Percentiles rank a stretch among this genome's conserved stretches.
Conservation (phyloP, 2,888 invertebrate species). For the Eupelmus urozonus region DNA sequence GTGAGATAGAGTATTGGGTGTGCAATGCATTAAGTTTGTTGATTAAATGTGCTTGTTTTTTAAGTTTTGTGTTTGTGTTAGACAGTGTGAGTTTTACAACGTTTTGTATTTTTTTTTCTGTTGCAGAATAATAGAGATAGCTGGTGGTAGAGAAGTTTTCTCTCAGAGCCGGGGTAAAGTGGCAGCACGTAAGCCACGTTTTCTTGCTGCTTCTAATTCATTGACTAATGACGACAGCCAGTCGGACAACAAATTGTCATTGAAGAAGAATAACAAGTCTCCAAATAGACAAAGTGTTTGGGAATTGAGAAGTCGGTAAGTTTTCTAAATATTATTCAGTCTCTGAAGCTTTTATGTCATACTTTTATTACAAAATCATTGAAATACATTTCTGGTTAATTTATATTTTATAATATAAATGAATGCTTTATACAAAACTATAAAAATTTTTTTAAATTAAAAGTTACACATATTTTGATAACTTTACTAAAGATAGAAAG, state of each 20-base stretch:
- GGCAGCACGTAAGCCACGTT: slow-evolving; percentile 85
- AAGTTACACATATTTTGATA: too few relatives aligned
- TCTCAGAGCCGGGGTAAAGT: slow-evolving; percentile 88
- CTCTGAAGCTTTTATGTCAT: too few relatives aligned
- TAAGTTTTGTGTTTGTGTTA: background rate
- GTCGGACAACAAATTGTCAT: slow-evolving; percentile 73
- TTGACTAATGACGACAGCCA: slow-evolving; percentile 74
- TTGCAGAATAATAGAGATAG: slow-evolving; percentile 84
- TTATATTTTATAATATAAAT: background rate
- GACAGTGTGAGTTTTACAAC: background rate
- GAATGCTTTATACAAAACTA: background rate
- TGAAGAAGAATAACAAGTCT: slow-evolving; percentile 78
- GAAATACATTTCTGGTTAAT: too few relatives aligned
- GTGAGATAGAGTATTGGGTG: background rate
- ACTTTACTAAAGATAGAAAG: too few relatives aligned
- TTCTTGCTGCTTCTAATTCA: slow-evolving; percentile 75
- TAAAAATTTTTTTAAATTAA: background rate
- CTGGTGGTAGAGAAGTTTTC: slow-evolving; percentile 90
- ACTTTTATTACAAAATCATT: background rate
- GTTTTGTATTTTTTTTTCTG: slow-evolving; percentile 8
- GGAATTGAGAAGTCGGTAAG: slow-evolving; percentile 80
- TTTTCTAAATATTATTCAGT: slow-evolving; percentile 54
- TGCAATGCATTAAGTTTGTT: background rate
- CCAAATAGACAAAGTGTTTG: slow-evolving; percentile 80
- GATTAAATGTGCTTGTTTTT: background rate